Evolutionary conservation across 1,140 invertebrate species (phyloP).

Genomic region (Stegodyphus mimosarum): DNA sequence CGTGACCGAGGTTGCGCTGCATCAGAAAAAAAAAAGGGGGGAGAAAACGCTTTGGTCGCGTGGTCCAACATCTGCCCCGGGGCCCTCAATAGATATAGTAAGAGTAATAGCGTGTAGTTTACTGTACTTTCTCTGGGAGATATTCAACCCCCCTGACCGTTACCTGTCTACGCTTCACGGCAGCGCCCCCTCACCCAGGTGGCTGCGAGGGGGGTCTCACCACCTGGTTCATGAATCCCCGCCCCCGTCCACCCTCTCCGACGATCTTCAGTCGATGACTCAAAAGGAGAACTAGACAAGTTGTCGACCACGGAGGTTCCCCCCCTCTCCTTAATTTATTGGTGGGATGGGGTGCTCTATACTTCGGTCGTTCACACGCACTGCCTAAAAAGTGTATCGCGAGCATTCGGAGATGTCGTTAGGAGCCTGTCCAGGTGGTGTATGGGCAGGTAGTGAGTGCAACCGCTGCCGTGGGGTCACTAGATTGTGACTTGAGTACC

Average conservation of each 20-base stretch:
- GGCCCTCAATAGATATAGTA: no score
- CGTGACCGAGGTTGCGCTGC: not conserved
- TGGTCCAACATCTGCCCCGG: conserved; percentile 20
- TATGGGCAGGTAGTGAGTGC: no score
- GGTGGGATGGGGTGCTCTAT: not conserved
- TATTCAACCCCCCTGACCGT: not conserved
- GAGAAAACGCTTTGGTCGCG: conserved; percentile 4
- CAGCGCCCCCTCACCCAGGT: not conserved
- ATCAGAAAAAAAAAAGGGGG: not conserved
- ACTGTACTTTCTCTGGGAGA: conserved; percentile 9
- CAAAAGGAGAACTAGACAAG: not conserved
- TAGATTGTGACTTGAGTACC: no score
- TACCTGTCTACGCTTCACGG: not conserved
- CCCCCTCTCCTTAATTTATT: not conserved
- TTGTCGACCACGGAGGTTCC: not conserved
- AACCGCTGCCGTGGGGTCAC: no score
- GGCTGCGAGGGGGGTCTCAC: not conserved
- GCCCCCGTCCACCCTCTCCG: not conserved
- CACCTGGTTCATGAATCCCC: not conserved
- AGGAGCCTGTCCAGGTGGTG: not conserved
- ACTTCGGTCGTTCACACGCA: conserved; percentile 7
- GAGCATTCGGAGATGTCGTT: not conserved
- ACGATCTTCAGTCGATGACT: conserved; percentile 10
- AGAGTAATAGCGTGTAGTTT: no score
- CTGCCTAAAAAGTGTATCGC: not conserved